Evolutionary conservation across 2,797 vertebrate genomes (phyloP), one percentile per base, ranked within the genome.

Genomic region (Phrynocephalus forsythii): DNA sequence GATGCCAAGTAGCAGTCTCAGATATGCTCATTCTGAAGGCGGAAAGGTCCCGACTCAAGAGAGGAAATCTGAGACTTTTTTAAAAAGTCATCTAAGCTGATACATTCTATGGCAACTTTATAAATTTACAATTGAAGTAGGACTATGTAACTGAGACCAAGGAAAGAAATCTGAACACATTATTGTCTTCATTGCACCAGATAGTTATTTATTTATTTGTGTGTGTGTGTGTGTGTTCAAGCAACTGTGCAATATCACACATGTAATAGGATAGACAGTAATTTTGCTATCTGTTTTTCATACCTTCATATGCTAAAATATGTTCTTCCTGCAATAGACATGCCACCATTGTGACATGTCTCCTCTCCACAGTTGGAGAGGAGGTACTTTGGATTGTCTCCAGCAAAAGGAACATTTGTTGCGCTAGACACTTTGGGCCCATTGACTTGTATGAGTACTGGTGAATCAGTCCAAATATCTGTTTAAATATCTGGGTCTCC

Each of bases 141-240:
- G 89, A 86, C 33, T 2, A 48, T 82, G 90, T 87, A 91, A 93
- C 88, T 93, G 90, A 88, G 92, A 79, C 79, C 86, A 93, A 87
- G 79, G 79, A 76, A 91, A 85, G 89, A 90, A 89, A 84, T 72
- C 50, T 26, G 30, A 24, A 91, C 50, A 83, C 30, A 89, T 75
- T 63, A 84, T 90, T 90, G n/a, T 11, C 66, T 78, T 63, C 18
- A 88, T 94, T 89, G 93, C 92, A 85, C 92, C 91, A 91, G 93
- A 93, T 90, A 44, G 38, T 93, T 63, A 18, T 94, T 9, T 56
- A 56, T 56, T 11, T 56, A 94, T 94, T 94, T 94, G 3, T 38
- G 38, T 95, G 94, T 44, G 38, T 95, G 94, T 44, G 38, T 44
- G 38, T 44, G 94, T 93, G 92, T 93, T 95, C 90, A 91, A 92